Conservation (phyloP, 2,797 vertebrate genomes). For the Protosalanx chinensis region DNA sequence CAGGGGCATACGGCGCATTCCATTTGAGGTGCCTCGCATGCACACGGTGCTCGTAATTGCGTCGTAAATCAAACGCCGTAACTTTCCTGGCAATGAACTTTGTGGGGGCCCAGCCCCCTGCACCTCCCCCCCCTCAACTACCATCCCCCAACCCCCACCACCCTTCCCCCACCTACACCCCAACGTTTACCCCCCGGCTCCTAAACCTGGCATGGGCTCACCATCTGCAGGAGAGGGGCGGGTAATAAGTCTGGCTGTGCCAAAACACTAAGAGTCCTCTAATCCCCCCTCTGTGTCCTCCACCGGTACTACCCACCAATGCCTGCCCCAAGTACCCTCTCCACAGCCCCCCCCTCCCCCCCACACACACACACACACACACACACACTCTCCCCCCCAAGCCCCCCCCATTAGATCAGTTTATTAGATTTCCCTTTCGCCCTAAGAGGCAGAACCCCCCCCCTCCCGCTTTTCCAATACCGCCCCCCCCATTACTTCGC, state of each 20-base stretch:
- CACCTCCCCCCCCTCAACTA: slow-evolving; percentile 42
- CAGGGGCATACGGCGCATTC: slow-evolving; percentile 19
- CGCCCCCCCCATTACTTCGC: slow-evolving; percentile 7
- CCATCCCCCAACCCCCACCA: slow-evolving; percentile 17
- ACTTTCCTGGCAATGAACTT: slow-evolving; percentile 73
- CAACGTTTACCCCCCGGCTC: slow-evolving; percentile 33
- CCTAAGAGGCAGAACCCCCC: slow-evolving; percentile 68
- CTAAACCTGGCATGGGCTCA: slow-evolving; percentile 64
- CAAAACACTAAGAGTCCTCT: slow-evolving; percentile 62
- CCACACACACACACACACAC: slow-evolving; percentile 52
- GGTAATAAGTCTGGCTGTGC: slow-evolving; percentile 67
- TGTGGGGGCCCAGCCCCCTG: slow-evolving; percentile 61
- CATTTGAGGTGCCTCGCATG: slow-evolving; percentile 39
- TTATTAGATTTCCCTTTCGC: slow-evolving; percentile 77
- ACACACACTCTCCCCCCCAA: slow-evolving; percentile 59
- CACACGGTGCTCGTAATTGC: slow-evolving; percentile 73
- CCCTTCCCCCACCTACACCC: slow-evolving; percentile 37
- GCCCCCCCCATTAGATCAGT: slow-evolving; percentile 69
- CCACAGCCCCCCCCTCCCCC: slow-evolving; percentile 20
- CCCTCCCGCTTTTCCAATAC: slow-evolving; percentile 13
- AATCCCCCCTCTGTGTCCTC: slow-evolving; percentile 53
- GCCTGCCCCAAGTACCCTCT: slow-evolving; percentile 12
- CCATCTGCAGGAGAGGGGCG: slow-evolving; percentile 74
- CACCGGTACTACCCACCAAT: slow-evolving; percentile 32
- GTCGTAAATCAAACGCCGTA: slow-evolving; percentile 73